Evolutionary conservation across 1,140 invertebrate species (phyloP).

Genomic region (Yoshiicerus persimilis): DNA sequence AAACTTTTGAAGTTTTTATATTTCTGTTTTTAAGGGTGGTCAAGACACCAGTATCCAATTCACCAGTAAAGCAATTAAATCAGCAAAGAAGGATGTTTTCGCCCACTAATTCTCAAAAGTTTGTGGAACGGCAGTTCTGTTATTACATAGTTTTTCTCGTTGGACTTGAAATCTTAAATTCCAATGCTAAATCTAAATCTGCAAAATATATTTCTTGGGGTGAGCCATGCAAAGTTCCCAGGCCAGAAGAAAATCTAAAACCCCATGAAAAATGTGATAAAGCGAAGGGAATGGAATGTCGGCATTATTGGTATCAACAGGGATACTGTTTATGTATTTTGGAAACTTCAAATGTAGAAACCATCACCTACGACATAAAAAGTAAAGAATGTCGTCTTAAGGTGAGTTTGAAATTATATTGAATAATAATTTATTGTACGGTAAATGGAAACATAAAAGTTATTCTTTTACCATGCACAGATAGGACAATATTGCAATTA

Average conservation of each 20-base stretch:
- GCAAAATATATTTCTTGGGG: not conserved
- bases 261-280: constrained; percentile 29
- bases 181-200: not conserved
- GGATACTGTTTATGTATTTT: constrained; percentile 25
- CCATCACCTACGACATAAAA: no score
- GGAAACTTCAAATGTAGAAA: no score
- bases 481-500: not conserved
- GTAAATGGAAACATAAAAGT: no score
- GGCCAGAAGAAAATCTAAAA: not conserved
- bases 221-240: constrained; percentile 3
- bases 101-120: not conserved
- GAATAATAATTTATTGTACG: no score
- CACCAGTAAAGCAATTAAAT: no score
- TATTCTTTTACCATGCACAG: not conserved
- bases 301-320: constrained; percentile 20
- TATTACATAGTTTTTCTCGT: not conserved
- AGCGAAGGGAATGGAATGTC: constrained; percentile 22
- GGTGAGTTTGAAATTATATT: no score
- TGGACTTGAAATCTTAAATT: not conserved
- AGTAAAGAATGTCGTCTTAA: constrained; percentile 31
- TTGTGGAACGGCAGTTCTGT: not conserved
- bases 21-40: no score
- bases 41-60: no score
- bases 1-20: no score
- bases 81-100: not conserved